phyloP scores from a whole-genome alignment of 2,113 vertebrate genomes.

The Carettochelys insculpta region DNA sequence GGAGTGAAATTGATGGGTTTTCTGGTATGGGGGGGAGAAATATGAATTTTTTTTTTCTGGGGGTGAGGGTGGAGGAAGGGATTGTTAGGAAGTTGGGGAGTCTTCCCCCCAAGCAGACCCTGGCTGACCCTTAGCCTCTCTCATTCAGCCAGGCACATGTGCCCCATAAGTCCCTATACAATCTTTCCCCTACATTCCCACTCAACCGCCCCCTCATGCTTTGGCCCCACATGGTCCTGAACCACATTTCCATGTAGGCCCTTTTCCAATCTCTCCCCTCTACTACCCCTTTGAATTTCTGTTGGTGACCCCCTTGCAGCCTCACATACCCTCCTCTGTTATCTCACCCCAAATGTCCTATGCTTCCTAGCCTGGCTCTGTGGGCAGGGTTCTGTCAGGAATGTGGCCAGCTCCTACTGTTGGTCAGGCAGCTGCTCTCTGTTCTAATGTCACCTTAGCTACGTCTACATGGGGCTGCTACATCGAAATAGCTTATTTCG shows the following conservation, averaged over 20 bases:
- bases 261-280: background rate
- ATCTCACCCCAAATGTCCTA: background rate
- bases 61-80: background rate
- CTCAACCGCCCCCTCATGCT: background rate
- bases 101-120: background rate
- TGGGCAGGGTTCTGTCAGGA: no score
- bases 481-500: no score
- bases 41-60: background rate
- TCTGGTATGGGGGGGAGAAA: background rate
- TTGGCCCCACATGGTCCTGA: background rate
- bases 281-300: background rate
- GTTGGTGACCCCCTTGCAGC: background rate
- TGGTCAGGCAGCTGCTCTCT: background rate
- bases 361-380: background rate
- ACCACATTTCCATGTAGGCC: background rate
- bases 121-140: background rate
- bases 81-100: background rate
- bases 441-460: background rate
- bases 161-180: background rate
- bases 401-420: background rate
- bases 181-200: background rate
- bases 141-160: background rate
- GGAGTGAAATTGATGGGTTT: background rate
- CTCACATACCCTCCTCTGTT: background rate
- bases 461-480: no score